Conservation (phyloP, 2,797 vertebrate species). For the Nyctalus aviator region DNA sequence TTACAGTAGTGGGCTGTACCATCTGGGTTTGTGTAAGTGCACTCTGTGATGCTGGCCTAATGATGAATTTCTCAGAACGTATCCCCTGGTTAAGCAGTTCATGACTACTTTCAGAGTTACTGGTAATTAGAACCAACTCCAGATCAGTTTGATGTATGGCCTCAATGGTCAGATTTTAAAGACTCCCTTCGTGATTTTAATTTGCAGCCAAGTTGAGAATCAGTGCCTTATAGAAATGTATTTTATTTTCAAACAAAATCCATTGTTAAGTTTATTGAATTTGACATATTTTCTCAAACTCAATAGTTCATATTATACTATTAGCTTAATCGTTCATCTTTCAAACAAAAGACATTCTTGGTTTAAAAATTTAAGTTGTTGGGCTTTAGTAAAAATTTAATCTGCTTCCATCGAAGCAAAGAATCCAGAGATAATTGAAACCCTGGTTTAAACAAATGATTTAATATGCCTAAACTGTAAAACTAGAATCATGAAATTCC, state of each 20-base stretch:
- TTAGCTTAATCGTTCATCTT: conserved; percentile 32
- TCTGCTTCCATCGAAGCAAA: not conserved
- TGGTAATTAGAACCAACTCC: not conserved
- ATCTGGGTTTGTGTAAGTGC: not conserved
- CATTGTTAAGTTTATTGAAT: not conserved
- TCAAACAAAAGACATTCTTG: not conserved
- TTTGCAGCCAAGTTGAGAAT: conserved; percentile 3
- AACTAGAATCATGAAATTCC: not conserved
- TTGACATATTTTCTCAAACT: conserved; percentile 33
- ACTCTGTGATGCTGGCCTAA: not conserved
- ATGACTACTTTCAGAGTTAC: not conserved
- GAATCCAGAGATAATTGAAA: not conserved
- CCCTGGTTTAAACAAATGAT: not conserved
- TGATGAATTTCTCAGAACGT: not conserved
- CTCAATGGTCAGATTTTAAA: not conserved
- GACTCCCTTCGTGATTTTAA: not conserved
- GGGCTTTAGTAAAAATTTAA: conserved; percentile 29
- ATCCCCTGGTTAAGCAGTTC: not conserved
- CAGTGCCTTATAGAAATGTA: not conserved
- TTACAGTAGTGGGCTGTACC: not conserved
- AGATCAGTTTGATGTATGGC: not conserved
- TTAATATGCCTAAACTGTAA: not conserved
- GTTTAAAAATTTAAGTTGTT: not conserved
- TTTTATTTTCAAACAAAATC: conserved; percentile 42
- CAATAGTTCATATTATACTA: not conserved